phyloP scores from a whole-genome alignment of 2,888 invertebrate species.

The Melinopterus prodromus region DNA sequence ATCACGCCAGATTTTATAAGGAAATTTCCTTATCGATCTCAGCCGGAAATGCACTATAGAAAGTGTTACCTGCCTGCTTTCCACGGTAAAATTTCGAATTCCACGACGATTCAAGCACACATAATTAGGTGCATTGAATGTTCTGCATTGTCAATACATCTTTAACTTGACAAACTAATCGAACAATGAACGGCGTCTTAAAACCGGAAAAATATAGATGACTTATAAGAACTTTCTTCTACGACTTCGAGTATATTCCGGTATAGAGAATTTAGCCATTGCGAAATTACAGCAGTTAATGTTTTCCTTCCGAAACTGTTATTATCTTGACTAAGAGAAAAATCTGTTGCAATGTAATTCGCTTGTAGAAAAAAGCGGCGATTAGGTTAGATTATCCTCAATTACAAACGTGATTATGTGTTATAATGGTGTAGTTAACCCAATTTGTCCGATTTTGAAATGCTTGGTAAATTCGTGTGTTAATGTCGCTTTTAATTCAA shows the following conservation, averaged over 20 bases:
- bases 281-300: not conserved
- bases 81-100: constrained; percentile 4
- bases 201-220: not conserved
- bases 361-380: not conserved
- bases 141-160: not conserved
- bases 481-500: not conserved
- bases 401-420: not conserved
- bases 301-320: not conserved
- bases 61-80: not conserved
- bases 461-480: not conserved
- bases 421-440: not conserved
- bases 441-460: not conserved
- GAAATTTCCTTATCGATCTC: not conserved
- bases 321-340: not conserved
- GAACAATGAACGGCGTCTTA: not conserved
- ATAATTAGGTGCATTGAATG: not conserved
- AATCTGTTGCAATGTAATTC: not conserved
- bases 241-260: not conserved
- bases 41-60: not conserved
- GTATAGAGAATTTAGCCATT: not conserved
- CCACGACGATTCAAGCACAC: not conserved
- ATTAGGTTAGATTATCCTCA: not conserved
- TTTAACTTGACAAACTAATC: not conserved
- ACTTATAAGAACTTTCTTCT: not conserved
- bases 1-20: not conserved